Conservation (phyloP, 92 coral and sea anemone genomes). For the Parazoanthus swiftii region DNA sequence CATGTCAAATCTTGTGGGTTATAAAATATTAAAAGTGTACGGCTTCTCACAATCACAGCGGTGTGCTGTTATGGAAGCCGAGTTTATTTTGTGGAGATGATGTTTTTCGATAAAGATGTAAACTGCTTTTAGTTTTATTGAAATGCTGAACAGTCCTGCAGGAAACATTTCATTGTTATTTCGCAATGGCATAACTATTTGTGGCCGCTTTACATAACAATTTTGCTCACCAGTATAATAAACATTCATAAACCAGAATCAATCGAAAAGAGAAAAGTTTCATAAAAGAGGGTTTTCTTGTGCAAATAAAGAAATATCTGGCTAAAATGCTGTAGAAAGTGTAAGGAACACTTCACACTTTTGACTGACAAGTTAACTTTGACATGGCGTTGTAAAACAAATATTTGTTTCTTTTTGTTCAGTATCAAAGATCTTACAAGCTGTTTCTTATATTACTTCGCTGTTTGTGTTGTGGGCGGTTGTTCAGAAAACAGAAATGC, state of each 20-base stretch:
- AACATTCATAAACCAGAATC: no score
- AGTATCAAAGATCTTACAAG: neutral
- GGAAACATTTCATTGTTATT: neutral
- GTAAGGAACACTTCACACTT: no score
- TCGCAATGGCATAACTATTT: neutral
- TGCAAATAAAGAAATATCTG: neutral
- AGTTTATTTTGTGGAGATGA: neutral
- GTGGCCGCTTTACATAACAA: neutral
- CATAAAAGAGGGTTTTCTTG: no score
- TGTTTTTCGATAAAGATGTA: neutral
- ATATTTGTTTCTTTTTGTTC: neutral
- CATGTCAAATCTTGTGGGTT: neutral
- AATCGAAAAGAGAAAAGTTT: neutral
- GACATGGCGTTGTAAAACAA: neutral
- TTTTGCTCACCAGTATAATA: neutral
- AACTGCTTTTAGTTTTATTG: neutral
- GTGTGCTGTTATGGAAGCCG: neutral
- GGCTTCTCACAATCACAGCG: neutral
- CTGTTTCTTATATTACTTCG: neutral
- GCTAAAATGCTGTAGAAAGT: neutral
- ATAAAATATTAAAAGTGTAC: constrained; percentile 21
- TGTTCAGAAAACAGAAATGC: neutral
- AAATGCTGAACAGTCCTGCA: neutral
- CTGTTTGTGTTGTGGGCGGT: neutral
- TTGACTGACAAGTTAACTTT: no score